Evolutionary conservation across 2,113 vertebrate species (phyloP), one percentile per base, ranked within the genome.

Genomic region (Tamias sibiricus): DNA sequence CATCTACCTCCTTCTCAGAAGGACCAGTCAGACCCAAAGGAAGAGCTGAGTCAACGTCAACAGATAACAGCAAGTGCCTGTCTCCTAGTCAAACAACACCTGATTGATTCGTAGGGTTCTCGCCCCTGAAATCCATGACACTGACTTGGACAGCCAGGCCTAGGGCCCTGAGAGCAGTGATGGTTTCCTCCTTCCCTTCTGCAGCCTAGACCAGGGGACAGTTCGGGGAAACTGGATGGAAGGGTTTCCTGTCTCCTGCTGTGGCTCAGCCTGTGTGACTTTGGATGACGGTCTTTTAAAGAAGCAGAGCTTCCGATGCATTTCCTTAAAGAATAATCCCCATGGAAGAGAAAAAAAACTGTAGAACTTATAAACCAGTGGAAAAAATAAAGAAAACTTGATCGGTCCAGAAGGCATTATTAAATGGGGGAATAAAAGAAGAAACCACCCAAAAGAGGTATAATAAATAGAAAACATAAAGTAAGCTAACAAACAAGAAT

Each of bases 401-500:
- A 66, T 77, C 64, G 68, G 4, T 62, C 19, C 59, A 77, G 6
- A 47, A 74, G 77, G 71, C 94, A 71, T 83, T 57, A 44, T 42
- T 71, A 74, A 32, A 32, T 47, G 68, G 37, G 17, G 47, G 16
- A 87, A 57, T 54, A 77, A 89, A 68, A 74, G 22, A 69, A 87
- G n/a, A 88, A 96, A 62, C 49, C 57, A 69, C 14, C 17, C 12
- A 75, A 87, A 95, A 72, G 93, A 94, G 42, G 57, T 20, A 30
- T 22, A 86, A 74, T 66, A 92, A 84, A 26, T 24, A 52, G 68
- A 74, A 91, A 91, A 75, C 30, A 62, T 26, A 62, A 44, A 42
- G 35, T 75, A 66, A 90, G n/a, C n/a, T 86, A 90, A 87, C 44
- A 81, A 83, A 69, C 32, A 94, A 90, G 49, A 84, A 40, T 17